Evolutionary conservation across 2,888 invertebrate genomes (phyloP), one percentile per base, ranked within the genome.

Genomic region (Oscheius onirici): DNA sequence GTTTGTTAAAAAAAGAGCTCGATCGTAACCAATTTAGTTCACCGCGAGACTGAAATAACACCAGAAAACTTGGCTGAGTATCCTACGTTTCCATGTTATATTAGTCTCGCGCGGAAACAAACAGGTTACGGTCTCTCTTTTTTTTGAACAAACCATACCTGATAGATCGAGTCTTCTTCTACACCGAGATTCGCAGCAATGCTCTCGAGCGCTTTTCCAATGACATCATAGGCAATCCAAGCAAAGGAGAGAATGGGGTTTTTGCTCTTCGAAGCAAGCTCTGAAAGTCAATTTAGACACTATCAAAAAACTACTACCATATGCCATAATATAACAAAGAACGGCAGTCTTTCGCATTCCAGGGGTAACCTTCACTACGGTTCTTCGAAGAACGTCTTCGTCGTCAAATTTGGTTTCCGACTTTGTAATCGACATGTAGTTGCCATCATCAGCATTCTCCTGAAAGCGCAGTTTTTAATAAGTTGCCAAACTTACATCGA

Each of bases 171-270:
- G 6, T 58, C 58, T 2, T 58, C 58, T 20, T 58, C 43, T 8
- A 58, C 58, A 2, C n/a, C 17, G 6, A 58, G 34, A 34, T 3
- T 34, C 0, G 34, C 34, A 8, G 34, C 34, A 34, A 8, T 8
- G 5, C 41, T 5, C 2, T 58, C 41, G 20, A 20, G 58, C 5
- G n/a, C 41, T 3, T 40, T n/a, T 15, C 41, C 58, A 11, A 58
- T 17, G 8, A 43, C 40, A n/a, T 58, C 58, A 20, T 58, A 58
- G 2, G 40, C 58, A n/a, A 58, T 24, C 58, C 58, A 58, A 6
- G 15, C 58, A 24, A 40, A 58, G 2, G 58, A 41, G 10, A 58
- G 17, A 0, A 58, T 2, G 1, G 1, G 40, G n/a, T 40, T n/a
- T 2, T n/a, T 20, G 8, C 13, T 40, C 20, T 40, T 3, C 20